These are phyloP conservation scores for Mycetomoellerius zeteki DNA, from an alignment of 1,140 invertebrate genomes.

Conservation along the genomic window DNA sequence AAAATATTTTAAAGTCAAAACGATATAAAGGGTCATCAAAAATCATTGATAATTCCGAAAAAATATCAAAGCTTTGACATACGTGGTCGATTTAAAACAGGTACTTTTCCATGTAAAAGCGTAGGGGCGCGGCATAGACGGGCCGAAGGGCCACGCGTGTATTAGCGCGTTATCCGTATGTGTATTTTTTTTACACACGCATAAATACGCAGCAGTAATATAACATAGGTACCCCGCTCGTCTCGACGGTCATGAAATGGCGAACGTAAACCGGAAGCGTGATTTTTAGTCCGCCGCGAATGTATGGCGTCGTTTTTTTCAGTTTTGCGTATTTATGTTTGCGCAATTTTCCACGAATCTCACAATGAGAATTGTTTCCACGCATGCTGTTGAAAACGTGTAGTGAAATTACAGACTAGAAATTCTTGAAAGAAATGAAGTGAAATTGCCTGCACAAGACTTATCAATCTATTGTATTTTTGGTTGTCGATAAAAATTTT, in stretches of 20 bases:
- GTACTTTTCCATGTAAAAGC: slow-evolving; percentile 63
- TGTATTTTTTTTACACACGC: slow-evolving; percentile 70
- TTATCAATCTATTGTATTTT: not conserved
- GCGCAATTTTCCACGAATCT: slow-evolving; percentile 42
- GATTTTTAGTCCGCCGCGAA: slow-evolving; percentile 66
- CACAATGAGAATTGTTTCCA: slow-evolving; percentile 13
- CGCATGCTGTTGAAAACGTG: not conserved
- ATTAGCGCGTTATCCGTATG: slow-evolving; percentile 63
- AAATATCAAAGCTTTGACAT: slow-evolving; percentile 13
- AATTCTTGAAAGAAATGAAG: not conserved
- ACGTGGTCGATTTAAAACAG: slow-evolving; percentile 56
- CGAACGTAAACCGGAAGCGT: slow-evolving; percentile 70
- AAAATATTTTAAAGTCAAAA: slow-evolving; percentile 40
- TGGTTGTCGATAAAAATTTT: not conserved
- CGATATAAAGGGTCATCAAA: slow-evolving; percentile 39
- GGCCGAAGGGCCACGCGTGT: slow-evolving; percentile 44
- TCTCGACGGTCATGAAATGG: slow-evolving; percentile 51
- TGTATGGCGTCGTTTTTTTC: slow-evolving; percentile 62
- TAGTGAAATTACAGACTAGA: not conserved
- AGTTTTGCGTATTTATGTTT: slow-evolving; percentile 59
- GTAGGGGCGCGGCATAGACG: slow-evolving; percentile 18
- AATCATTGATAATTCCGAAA: slow-evolving; percentile 55
- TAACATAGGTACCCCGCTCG: slow-evolving; percentile 50
- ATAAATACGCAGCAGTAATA: slow-evolving; percentile 73
- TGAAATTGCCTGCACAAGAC: not conserved